These are phyloP conservation scores for Sapajus apella DNA, from an alignment of 2,113 vertebrate genomes.

Conservation along the genomic window DNA sequence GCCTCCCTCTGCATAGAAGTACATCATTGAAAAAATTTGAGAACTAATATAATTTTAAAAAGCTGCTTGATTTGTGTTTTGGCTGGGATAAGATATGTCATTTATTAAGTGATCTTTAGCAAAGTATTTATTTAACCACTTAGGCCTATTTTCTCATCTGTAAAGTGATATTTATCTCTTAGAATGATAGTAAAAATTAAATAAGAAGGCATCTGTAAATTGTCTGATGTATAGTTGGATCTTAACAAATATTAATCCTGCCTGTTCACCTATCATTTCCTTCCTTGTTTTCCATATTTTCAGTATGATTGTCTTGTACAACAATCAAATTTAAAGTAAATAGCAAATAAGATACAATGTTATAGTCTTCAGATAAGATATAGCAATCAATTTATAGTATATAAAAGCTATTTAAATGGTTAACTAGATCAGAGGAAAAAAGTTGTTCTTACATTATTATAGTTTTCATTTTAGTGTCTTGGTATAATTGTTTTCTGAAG, in stretches of 20 bases:
- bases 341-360: not conserved
- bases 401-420: not conserved
- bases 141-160: not conserved
- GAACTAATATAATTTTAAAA: conserved; percentile 1
- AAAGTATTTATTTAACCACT: not conserved
- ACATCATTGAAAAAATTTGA: conserved; percentile 12
- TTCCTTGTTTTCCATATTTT: not conserved
- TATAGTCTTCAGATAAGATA: not conserved
- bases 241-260: conserved; percentile 6
- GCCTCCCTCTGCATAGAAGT: not conserved
- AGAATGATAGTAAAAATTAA: not conserved
- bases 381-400: not conserved
- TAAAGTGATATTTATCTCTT: conserved; percentile 12
- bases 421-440: not conserved
- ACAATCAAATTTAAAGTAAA: conserved; percentile 29
- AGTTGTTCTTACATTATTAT: not conserved
- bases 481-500: conserved; percentile 3
- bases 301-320: not conserved
- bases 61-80: not conserved
- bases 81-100: not conserved
- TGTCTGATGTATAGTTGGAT: not conserved
- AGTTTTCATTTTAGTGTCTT: not conserved
- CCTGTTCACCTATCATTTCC: not conserved
- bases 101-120: not conserved
- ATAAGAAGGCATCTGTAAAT: not conserved